A percentile compares a stretch with the other conserved stretches of the same genome.
Evolutionary conservation across 2,797 vertebrate species (phyloP).

Genomic region (Potorous gilbertii): DNA sequence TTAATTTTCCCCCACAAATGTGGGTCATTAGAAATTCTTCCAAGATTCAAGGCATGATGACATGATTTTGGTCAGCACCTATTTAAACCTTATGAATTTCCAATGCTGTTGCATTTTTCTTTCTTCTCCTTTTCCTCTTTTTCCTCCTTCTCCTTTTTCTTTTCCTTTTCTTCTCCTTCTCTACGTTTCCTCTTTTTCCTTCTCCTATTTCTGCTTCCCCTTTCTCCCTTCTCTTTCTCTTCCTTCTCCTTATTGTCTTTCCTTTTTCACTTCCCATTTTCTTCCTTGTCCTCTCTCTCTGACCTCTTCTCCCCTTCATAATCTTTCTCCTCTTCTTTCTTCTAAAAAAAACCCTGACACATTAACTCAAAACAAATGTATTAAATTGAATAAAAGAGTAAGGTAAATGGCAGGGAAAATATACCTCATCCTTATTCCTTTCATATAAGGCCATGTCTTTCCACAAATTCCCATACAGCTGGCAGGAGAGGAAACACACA

Average conservation of each 20-base stretch:
- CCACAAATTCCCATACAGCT: no score
- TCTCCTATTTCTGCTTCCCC: not conserved
- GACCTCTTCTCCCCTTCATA: no score
- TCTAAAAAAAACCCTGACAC: not conserved
- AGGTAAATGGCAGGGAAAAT: not conserved
- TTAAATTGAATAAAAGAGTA: not conserved
- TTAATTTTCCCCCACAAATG: not conserved
- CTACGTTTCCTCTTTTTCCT: no score
- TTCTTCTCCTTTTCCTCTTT: not conserved
- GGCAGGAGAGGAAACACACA: not conserved
- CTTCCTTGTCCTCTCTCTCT: no score
- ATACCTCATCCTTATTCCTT: not conserved
- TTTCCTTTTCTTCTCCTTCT: no score
- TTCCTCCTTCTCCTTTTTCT: not conserved
- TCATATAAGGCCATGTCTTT: not conserved
- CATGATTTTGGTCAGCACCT: not conserved
- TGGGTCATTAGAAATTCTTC: not conserved
- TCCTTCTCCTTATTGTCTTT: no score
- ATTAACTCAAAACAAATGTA: not conserved
- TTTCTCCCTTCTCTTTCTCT: not conserved
- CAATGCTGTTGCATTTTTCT: not conserved
- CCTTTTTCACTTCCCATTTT: no score
- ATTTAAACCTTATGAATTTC: not conserved
- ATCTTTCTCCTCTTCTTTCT: not conserved
- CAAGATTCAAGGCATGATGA: not conserved